phyloP scores from a whole-genome alignment of 2,797 vertebrate genomes.

The Paramormyrops hopkinsi region DNA sequence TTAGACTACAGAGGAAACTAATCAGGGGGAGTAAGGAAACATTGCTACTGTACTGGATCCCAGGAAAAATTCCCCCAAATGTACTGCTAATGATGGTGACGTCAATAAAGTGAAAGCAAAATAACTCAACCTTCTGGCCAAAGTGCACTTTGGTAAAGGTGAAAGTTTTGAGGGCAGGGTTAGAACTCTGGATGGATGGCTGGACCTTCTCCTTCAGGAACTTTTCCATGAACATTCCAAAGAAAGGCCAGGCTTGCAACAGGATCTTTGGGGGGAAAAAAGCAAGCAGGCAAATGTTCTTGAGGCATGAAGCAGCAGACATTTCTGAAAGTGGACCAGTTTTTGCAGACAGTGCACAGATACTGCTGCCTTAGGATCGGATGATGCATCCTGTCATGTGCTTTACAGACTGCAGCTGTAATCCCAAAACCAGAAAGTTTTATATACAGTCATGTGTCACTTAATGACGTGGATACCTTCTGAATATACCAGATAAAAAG shows the following conservation, averaged over 20 bases:
- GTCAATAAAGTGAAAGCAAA: not conserved
- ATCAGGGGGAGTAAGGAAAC: not conserved
- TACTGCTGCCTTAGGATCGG: not conserved
- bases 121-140: slow-evolving; percentile 70
- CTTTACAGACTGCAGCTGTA: not conserved
- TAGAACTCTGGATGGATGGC: slow-evolving; percentile 69
- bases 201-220: slow-evolving; percentile 79
- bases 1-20: not conserved
- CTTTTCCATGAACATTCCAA: slow-evolving; percentile 86
- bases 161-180: slow-evolving; percentile 73
- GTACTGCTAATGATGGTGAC: not conserved
- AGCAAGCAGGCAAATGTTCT: not conserved
- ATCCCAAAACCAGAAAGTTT: not conserved
- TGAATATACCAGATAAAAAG: not conserved
- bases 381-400: not conserved
- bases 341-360: not conserved
- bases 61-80: not conserved
- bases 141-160: slow-evolving; percentile 85
- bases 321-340: not conserved
- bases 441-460: not conserved
- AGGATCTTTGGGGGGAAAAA: slow-evolving; percentile 64
- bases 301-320: not conserved
- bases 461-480: not conserved
- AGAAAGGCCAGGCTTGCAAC: slow-evolving; percentile 87
- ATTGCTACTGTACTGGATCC: not conserved